A percentile compares a stretch with the other conserved stretches of the same genome.
Evolutionary conservation across 2,888 invertebrate genomes (phyloP).

Genomic region (Drosophila cognata): DNA sequence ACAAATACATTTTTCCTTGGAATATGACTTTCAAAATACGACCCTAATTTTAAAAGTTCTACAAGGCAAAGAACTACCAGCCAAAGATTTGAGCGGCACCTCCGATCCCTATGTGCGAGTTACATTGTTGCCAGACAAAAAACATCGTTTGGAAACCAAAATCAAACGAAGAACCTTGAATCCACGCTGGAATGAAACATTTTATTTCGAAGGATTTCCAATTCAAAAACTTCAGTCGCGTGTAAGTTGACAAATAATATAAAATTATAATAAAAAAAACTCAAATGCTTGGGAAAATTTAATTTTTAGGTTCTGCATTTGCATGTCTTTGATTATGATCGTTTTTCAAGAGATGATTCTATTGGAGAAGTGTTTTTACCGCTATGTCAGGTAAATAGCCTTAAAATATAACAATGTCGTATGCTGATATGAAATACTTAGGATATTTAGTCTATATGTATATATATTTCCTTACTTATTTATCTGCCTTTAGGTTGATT

Average conservation of each 20-base stretch:
- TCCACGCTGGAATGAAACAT: slow-evolving; percentile 97
- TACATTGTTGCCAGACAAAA: slow-evolving; percentile 95
- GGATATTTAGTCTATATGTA: neutral
- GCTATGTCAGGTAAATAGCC: slow-evolving; percentile 91
- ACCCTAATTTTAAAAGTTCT: slow-evolving; percentile 95
- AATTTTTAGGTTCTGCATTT: slow-evolving; percentile 90
- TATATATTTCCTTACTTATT: neutral
- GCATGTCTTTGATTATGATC: slow-evolving; percentile 97
- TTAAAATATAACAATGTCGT: neutral
- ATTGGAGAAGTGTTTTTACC: slow-evolving; percentile 97
- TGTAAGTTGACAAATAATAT: slow-evolving; percentile 84
- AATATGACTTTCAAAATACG: slow-evolving; percentile 97
- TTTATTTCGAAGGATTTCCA: slow-evolving; percentile 97
- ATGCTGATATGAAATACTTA: neutral
- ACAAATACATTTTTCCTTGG: slow-evolving; percentile 96
- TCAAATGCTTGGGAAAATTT: neutral
- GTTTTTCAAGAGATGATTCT: slow-evolving; percentile 96
- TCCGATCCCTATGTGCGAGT: slow-evolving; percentile 97
- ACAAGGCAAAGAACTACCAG: slow-evolving; percentile 97
- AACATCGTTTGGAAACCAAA: slow-evolving; percentile 96
- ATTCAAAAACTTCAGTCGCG: slow-evolving; percentile 96
- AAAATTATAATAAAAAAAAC: neutral
- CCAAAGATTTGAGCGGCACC: slow-evolving; percentile 96
- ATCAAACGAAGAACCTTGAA: slow-evolving; percentile 95
- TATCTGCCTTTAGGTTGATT: slow-evolving; percentile 85